These are phyloP conservation scores for Zaprionus camerounensis DNA, from an alignment of 1,140 invertebrate species.

Conservation along the genomic window DNA sequence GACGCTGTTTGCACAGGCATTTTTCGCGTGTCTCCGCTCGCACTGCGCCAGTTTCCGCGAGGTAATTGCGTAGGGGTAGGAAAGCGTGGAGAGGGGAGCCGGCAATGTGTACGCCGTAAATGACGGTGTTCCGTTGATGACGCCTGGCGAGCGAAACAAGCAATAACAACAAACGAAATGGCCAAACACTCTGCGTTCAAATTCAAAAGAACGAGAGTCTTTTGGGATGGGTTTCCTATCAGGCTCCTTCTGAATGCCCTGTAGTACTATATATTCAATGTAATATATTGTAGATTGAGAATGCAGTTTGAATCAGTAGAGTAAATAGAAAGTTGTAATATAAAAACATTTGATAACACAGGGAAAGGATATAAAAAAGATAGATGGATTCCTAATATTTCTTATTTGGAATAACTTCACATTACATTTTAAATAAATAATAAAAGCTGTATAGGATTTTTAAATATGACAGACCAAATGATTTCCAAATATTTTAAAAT, in stretches of 20 bases:
- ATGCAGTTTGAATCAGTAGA: not conserved
- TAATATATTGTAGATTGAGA: not conserved
- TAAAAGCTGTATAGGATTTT: too few relatives aligned
- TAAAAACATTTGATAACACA: too few relatives aligned
- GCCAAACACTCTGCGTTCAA: slow-evolving; percentile 9
- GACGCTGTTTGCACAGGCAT: slow-evolving; percentile 70
- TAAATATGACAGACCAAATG: too few relatives aligned
- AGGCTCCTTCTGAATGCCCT: not conserved
- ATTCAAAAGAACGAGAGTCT: slow-evolving; percentile 15
- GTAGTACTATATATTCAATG: not conserved
- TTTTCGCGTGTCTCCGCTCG: slow-evolving; percentile 34
- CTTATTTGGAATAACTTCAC: too few relatives aligned
- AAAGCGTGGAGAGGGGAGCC: slow-evolving; percentile 3
- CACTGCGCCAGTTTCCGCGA: slow-evolving; percentile 48
- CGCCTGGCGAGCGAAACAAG: slow-evolving; percentile 37
- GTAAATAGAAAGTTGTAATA: too few relatives aligned
- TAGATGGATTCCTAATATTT: too few relatives aligned
- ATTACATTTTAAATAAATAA: too few relatives aligned
- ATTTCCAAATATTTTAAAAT: too few relatives aligned
- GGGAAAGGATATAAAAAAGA: too few relatives aligned
- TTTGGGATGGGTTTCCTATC: not conserved
- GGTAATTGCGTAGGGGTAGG: slow-evolving; percentile 60
- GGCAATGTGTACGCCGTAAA: slow-evolving; percentile 27
- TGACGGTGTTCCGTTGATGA: slow-evolving; percentile 27
- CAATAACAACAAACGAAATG: slow-evolving; percentile 28